Evolutionary conservation across 2,113 vertebrate genomes (phyloP), one percentile per base, ranked within the genome.

Genomic region (Microtus richardsoni): DNA sequence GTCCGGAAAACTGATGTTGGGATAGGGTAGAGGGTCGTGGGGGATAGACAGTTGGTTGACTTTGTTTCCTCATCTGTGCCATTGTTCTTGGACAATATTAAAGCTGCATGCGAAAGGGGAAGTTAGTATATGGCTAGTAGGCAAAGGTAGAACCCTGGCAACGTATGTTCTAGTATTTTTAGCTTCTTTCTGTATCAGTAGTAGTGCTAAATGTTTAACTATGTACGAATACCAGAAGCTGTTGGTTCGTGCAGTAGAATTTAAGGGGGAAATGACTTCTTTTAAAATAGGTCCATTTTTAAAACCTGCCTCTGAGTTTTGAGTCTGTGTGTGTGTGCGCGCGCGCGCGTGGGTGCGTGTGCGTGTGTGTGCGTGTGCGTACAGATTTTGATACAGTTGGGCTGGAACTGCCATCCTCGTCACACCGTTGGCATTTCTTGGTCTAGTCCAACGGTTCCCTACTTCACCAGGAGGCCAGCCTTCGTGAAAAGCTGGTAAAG

Each of bases 141-240:
- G 98, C 88, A 0, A 98, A 98, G 97, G 97, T 98, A 96, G 97
- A 97, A 96, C 91, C 97, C 97, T 98, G 97, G 96, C 96, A 98
- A 98, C 98, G 98, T 98, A 98, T 98, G 98, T 98, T 98, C 98
- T 98, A 98, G 98, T 98, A 98, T 98, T 98, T 98, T 98, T 99
- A 98, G 98, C 98, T 98, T 96, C 96, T 98, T 98, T 98, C 98
- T 98, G 98, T 99, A 98, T 95, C 98, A 98, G 98, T 98, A 98
- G 97, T 98, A 98, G 98, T 88, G 97, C 98, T 98, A 98, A 97
- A 97, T 98, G 98, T 98, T 98, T 78, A 95, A 95, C 96, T 98
- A 82, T 97, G 98, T 98, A 98, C 98, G 97, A 97, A 98, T 98
- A 98, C 98, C 98, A 98, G 98, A 98, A 98, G 98, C 96, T 98